Conservation (phyloP, 2,888 invertebrate species). For the Ophioninae sp. region DNA sequence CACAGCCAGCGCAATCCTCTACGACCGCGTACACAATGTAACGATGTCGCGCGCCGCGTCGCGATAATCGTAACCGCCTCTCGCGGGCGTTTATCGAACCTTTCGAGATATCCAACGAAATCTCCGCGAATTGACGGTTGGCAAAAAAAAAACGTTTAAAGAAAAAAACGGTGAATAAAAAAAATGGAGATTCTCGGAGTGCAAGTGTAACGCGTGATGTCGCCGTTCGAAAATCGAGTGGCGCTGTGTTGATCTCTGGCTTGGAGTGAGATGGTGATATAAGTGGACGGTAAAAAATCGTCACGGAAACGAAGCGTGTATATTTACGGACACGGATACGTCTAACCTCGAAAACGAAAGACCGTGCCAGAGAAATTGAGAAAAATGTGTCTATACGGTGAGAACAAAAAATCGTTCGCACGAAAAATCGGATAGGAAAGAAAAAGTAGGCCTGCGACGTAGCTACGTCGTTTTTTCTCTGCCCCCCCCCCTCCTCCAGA, state of each 20-base stretch:
- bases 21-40: conserved; percentile 15
- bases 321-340: no score
- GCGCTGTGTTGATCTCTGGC: no score
- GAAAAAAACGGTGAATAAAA: no score
- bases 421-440: conserved; percentile 8
- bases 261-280: not conserved
- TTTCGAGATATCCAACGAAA: no score
- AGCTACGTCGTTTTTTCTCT: conserved; percentile 37
- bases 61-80: conserved; percentile 20
- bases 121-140: no score
- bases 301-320: conserved; percentile 9
- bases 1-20: conserved; percentile 8
- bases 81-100: not conserved
- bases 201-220: not conserved
- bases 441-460: conserved; percentile 51
- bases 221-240: not conserved
- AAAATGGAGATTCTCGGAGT: no score
- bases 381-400: conserved; percentile 20
- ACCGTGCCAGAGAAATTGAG: not conserved
- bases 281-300: conserved; percentile 5
- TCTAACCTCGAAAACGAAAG: not conserved
- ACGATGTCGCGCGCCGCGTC: not conserved
- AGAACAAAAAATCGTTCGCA: conserved; percentile 18
- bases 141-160: no score
- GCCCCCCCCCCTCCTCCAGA: conserved; percentile 3